phyloP scores from a whole-genome alignment of 2,888 invertebrate genomes.

The Notodonta dromedarius region DNA sequence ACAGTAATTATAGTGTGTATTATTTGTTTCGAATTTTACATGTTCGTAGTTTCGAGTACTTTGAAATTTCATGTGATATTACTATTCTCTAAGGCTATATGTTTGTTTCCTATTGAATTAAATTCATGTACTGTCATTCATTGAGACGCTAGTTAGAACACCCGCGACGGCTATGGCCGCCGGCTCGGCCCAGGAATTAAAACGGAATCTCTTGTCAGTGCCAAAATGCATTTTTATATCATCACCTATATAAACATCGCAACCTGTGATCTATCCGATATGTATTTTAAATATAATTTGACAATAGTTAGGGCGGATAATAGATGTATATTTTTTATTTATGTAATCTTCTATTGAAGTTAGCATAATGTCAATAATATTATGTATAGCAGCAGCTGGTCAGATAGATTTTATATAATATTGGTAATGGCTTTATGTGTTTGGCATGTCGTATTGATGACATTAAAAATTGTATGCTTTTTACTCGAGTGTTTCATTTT shows the following conservation, averaged over 20 bases:
- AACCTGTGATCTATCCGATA: conserved; percentile 71
- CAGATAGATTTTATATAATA: conserved; percentile 59
- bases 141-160: conserved; percentile 38
- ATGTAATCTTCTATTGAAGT: conserved; percentile 77
- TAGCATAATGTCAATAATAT: conserved; percentile 56
- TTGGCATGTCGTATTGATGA: conserved; percentile 78
- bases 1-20: conserved; percentile 77
- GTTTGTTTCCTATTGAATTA: conserved; percentile 55
- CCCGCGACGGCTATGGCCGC: conserved; percentile 20
- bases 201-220: conserved; percentile 75
- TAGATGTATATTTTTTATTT: conserved; percentile 75
- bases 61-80: conserved; percentile 82
- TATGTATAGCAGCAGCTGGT: conserved; percentile 65
- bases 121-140: conserved; percentile 68
- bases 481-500: conserved; percentile 73
- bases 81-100: conserved; percentile 75
- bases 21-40: conserved; percentile 75
- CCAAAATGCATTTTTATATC: conserved; percentile 72
- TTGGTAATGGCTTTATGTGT: conserved; percentile 75
- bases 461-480: conserved; percentile 83
- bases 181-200: conserved; percentile 36
- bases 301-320: conserved; percentile 65
- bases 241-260: conserved; percentile 58
- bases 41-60: conserved; percentile 68
- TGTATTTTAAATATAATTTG: conserved; percentile 60